Percentiles rank a stretch among this genome's conserved stretches.
phyloP scores from a whole-genome alignment of 2,888 invertebrate genomes.

The Limnephilus rhombicus region DNA sequence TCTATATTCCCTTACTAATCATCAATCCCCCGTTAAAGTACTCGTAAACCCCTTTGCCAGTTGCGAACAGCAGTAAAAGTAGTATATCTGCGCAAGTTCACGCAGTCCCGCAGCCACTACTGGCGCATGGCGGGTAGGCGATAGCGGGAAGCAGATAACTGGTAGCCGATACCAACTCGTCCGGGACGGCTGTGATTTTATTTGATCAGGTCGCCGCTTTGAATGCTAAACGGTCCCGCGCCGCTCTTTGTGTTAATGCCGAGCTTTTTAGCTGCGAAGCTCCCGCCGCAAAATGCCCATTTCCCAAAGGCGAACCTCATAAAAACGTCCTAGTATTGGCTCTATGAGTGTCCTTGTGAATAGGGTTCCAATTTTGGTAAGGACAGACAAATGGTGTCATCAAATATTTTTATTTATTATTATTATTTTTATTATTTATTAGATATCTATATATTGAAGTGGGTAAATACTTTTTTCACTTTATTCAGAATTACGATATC shows the following conservation, averaged over 20 bases:
- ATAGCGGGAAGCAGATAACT: not conserved
- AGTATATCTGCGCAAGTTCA: not conserved
- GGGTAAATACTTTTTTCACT: not conserved
- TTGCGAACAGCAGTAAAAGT: not conserved
- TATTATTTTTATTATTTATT: no score
- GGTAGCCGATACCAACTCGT: not conserved
- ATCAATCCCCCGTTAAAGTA: not conserved
- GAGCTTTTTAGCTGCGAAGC: slow-evolving; percentile 42
- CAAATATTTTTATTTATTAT: not conserved
- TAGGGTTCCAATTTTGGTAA: not conserved
- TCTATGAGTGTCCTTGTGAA: not conserved
- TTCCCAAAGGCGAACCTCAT: slow-evolving; percentile 2
- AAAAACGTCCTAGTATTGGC: slow-evolving; percentile 12
- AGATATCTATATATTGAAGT: not conserved
- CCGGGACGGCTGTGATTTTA: slow-evolving; percentile 40
- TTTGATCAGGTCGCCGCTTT: slow-evolving; percentile 38
- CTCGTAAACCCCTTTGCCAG: not conserved
- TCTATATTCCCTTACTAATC: not conserved
- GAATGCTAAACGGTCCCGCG: slow-evolving; percentile 59
- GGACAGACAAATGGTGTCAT: not conserved
- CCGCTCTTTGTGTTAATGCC: slow-evolving; percentile 53
- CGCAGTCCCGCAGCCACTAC: not conserved
- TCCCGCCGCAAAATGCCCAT: slow-evolving; percentile 28
- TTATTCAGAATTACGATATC: no score
- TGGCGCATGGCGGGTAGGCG: not conserved